These are phyloP conservation scores for Cyprinodon diabolis DNA, from an alignment of 2,797 vertebrate genomes.

Conservation along the genomic window DNA sequence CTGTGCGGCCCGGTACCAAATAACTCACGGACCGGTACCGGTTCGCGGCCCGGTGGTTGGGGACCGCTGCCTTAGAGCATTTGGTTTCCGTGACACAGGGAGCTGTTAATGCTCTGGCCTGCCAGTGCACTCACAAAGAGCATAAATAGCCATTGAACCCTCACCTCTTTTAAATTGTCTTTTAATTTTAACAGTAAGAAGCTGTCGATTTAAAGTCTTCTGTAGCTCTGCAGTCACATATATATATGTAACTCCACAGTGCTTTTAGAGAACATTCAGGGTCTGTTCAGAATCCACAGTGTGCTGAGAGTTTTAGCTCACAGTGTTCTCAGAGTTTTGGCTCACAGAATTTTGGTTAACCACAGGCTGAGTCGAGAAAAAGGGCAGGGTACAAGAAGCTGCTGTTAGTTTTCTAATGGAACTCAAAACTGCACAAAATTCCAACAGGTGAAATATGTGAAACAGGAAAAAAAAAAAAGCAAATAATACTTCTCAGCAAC, in stretches of 20 bases:
- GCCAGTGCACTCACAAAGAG: not conserved
- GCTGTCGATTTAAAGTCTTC: not conserved
- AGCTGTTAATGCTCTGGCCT: not conserved
- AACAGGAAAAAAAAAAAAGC: conserved; percentile 7
- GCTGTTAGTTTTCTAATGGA: conserved; percentile 14
- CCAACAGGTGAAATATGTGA: conserved; percentile 19
- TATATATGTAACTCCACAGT: no score
- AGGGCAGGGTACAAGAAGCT: not conserved
- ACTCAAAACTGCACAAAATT: conserved; percentile 41
- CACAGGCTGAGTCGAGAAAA: conserved; percentile 35
- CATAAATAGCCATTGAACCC: conserved; percentile 6
- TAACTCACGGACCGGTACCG: no score
- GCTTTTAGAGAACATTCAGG: no score
- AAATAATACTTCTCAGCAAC: not conserved
- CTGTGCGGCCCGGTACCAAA: no score
- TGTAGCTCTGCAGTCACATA: not conserved
- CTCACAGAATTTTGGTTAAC: conserved; percentile 54
- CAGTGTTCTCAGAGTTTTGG: conserved; percentile 15
- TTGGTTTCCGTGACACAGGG: conserved; percentile 24
- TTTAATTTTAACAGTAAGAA: not conserved
- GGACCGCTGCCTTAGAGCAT: not conserved
- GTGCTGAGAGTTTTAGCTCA: conserved; percentile 10
- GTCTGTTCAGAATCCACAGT: no score
- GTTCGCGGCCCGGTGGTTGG: no score
- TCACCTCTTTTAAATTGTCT: not conserved